Evolutionary conservation across 2,797 vertebrate species (phyloP), one percentile per base, ranked within the genome.

Genomic region (Pseudochirops corinnae): DNA sequence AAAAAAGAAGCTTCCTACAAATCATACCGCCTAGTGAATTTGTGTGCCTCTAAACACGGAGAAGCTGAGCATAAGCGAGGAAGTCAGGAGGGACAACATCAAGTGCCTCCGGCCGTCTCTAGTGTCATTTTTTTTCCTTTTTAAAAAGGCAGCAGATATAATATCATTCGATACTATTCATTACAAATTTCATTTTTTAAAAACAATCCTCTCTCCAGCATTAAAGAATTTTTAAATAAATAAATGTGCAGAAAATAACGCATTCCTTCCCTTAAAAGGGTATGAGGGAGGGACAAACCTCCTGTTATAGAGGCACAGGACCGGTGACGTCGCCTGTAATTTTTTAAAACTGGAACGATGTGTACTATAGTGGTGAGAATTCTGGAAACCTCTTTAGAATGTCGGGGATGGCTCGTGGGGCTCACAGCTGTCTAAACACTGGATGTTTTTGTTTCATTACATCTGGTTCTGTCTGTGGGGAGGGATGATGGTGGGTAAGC

Each of bases 401-500:
- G 55, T 33, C 58, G 26, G 62, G 92, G 92, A 74, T 31, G 28
- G 93, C 92, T 96, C 31, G 1, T 4, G 96, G 96, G 93, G 90
- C 94, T 46, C 93, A 92, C 94, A 96, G 95, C 95, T 94, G 50
- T 93, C 97, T 93, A 95, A 94, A 92, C 21, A 94, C 0, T 5
- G 92, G 91, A n/a, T 91, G 46, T 93, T 94, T 96, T 94, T 55
- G 31, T 62, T 96, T 97, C 96, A 96, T 92, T 95, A 96, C 60
- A 56, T 28, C 94, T 93, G 94, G 93, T 93, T 97, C 97, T 97
- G 50, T 46, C 21, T 26, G 39, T 53, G 92, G 82, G 95, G 97
- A 94, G 96, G 87, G 97, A 93, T 11, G 90, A 97, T 93, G 97
- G 95, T 55, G 94, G 56, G 93, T 97, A 95, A 97, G 95, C 57